Percentiles rank a stretch among this genome's conserved stretches.
phyloP scores from a whole-genome alignment of 2,888 invertebrate species.

The Artemia sp. region DNA sequence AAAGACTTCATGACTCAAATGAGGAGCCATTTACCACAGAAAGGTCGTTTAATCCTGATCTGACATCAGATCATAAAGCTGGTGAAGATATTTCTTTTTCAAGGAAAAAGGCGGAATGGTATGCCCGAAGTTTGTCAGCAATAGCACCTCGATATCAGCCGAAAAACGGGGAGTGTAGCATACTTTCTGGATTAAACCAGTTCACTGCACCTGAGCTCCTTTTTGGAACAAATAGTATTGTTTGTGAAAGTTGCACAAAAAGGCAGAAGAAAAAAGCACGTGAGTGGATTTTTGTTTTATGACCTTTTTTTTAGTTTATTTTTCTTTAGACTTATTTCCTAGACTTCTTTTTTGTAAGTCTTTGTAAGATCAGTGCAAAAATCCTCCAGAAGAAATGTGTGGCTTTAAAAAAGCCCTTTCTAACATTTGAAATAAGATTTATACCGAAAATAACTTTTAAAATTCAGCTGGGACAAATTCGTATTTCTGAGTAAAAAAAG shows the following conservation, averaged over 20 bases:
- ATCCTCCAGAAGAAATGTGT: too few species aligned
- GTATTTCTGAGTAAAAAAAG: too few species aligned
- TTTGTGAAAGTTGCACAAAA: slow-evolving; percentile 59
- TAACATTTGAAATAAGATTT: too few species aligned
- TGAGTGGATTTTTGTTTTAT: too few species aligned
- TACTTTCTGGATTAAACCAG: slow-evolving; percentile 75
- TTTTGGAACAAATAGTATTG: slow-evolving; percentile 78
- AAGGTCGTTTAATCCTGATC: neutral
- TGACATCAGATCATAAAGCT: neutral
- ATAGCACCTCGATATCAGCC: slow-evolving; percentile 20
- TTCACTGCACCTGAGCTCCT: slow-evolving; percentile 80
- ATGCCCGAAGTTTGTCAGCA: slow-evolving; percentile 18
- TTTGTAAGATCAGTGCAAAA: too few species aligned
- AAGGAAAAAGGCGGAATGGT: slow-evolving; percentile 18
- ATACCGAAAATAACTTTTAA: too few species aligned
- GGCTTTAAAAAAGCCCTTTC: too few species aligned
- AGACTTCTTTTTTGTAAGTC: too few species aligned
- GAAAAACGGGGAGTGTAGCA: slow-evolving; percentile 36
- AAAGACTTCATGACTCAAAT: slow-evolving; percentile 27
- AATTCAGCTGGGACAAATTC: too few species aligned
- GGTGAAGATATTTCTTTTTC: neutral
- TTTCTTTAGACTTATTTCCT: too few species aligned
- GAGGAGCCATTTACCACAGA: slow-evolving; percentile 2
- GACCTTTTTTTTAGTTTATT: too few species aligned
- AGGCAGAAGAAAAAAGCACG: slow-evolving; percentile 20